These are phyloP conservation scores for Mormyrus lacerda DNA, from an alignment of 2,113 vertebrate genomes.

Conservation along the genomic window DNA sequence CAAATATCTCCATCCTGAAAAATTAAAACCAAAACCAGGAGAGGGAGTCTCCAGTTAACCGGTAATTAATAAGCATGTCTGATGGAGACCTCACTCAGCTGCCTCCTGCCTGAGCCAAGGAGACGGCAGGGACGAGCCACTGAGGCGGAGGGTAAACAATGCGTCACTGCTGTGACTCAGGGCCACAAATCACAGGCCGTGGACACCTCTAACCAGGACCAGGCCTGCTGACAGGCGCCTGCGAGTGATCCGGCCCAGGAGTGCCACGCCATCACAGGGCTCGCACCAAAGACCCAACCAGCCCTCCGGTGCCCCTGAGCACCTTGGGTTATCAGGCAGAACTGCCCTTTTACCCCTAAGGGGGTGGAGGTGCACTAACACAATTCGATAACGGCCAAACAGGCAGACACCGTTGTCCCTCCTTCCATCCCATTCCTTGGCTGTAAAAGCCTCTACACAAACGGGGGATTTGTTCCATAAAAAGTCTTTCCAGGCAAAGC, in stretches of 20 bases:
- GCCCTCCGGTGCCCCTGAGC: not conserved
- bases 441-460: not conserved
- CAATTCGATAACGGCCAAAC: not conserved
- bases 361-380: not conserved
- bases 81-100: not conserved
- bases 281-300: not conserved
- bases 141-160: not conserved
- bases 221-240: not conserved
- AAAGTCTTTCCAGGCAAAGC: not conserved
- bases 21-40: constrained; percentile 12
- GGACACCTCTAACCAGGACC: not conserved
- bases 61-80: not conserved
- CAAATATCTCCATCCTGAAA: constrained; percentile 32
- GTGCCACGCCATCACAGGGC: not conserved
- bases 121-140: not conserved
- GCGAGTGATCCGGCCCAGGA: not conserved
- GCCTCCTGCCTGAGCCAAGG: not conserved
- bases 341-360: not conserved
- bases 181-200: not conserved
- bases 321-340: not conserved
- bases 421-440: not conserved
- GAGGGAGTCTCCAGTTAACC: not conserved
- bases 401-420: not conserved
- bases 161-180: not conserved
- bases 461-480: not conserved